Evolutionary conservation across 1,140 invertebrate species (phyloP).

Genomic region (Hestina assimilis): DNA sequence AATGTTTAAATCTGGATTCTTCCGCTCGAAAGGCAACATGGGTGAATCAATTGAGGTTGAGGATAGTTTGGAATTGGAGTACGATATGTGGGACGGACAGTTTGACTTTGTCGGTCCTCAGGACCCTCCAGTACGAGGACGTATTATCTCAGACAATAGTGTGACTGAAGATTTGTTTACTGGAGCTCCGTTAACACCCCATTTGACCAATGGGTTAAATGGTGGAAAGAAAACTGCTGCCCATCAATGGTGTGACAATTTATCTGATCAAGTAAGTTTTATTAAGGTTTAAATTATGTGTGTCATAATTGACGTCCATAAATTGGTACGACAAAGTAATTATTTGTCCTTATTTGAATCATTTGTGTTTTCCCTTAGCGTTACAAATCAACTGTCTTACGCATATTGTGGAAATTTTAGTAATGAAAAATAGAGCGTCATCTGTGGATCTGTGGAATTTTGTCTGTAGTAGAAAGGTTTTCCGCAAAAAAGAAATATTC

Average conservation of each 20-base stretch:
- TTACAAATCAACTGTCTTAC: neutral
- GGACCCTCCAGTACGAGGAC: constrained; percentile 46
- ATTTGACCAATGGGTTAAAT: constrained; percentile 70
- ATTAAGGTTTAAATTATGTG: neutral
- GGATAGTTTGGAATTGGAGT: constrained; percentile 84
- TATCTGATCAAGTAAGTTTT: constrained; percentile 77
- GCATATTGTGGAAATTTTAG: too few species aligned
- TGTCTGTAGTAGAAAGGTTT: too few species aligned
- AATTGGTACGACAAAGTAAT: neutral
- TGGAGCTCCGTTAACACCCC: constrained; percentile 65
- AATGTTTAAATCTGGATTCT: constrained; percentile 73
- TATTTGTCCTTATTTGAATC: constrained; percentile 18
- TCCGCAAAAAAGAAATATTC: too few species aligned
- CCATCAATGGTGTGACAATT: constrained; percentile 78
- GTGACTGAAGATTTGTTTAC: constrained; percentile 73
- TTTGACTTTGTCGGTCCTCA: constrained; percentile 89
- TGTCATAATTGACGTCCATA: neutral
- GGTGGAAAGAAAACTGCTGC: constrained; percentile 78
- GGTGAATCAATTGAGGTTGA: constrained; percentile 68
- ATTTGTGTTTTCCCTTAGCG: neutral
- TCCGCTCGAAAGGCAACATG: constrained; percentile 63
- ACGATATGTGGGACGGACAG: constrained; percentile 92
- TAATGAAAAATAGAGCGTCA: neutral
- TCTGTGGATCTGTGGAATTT: too few species aligned
- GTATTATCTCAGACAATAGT: constrained; percentile 57